Evolutionary conservation across 2,113 vertebrate genomes (phyloP).

Genomic region (Scatophagus argus): DNA sequence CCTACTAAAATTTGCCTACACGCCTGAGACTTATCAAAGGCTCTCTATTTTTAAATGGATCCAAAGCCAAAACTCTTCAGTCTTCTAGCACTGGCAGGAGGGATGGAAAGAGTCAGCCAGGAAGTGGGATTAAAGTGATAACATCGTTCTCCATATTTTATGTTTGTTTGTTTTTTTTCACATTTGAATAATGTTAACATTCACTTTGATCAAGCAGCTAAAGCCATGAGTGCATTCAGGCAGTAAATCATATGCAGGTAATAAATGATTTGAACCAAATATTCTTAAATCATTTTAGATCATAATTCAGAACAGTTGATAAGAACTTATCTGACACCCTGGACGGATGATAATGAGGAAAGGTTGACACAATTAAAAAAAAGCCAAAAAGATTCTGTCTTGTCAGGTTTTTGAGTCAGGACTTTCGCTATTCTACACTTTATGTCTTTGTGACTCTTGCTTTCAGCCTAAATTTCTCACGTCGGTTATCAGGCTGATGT

Average conservation of each 20-base stretch:
- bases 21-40: conserved; percentile 62
- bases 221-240: not conserved
- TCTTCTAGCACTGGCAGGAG: conserved; percentile 8
- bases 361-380: not conserved
- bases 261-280: not conserved
- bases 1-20: conserved; percentile 44
- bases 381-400: not conserved
- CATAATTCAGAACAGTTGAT: not conserved
- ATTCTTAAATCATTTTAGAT: not conserved
- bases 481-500: not conserved
- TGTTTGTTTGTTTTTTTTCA: too few species aligned
- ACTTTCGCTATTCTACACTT: not conserved
- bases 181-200: not conserved
- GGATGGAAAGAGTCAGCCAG: conserved; percentile 18
- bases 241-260: not conserved
- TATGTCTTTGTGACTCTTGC: not conserved
- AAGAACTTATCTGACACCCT: not conserved
- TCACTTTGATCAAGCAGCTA: not conserved
- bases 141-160: conserved; percentile 2
- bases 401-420: not conserved
- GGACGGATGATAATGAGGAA: not conserved
- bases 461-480: not conserved
- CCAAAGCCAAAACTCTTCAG: conserved; percentile 38
- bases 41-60: conserved; percentile 65
- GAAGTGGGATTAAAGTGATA: not conserved